Conservation (phyloP, 2,113 vertebrate species). For the Cavia porcellus region DNA sequence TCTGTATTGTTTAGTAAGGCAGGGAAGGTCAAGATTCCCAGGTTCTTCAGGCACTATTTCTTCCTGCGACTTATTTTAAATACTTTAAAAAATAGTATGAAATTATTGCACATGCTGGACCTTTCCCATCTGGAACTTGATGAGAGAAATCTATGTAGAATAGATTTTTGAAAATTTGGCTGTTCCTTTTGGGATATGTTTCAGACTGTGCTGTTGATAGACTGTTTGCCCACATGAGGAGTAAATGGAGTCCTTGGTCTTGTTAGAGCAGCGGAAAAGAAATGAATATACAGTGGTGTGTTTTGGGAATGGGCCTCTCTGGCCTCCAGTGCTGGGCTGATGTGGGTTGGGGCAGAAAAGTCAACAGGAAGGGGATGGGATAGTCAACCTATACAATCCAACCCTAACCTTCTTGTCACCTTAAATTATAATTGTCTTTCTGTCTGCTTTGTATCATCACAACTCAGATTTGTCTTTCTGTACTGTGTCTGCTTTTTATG, state of each 20-base stretch:
- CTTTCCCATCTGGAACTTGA: slow-evolving; percentile 1
- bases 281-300: not conserved
- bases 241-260: not conserved
- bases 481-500: not conserved
- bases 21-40: not conserved
- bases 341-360: not conserved
- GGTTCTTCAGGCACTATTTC: not conserved
- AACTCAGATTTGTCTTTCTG: slow-evolving; percentile 31
- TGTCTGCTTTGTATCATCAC: not conserved
- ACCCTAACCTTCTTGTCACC: not conserved
- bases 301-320: not conserved
- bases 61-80: slow-evolving; percentile 37
- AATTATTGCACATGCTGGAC: not conserved
- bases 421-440: not conserved
- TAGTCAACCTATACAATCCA: too few species aligned
- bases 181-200: not conserved
- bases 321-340: not conserved
- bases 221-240: not conserved
- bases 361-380: not conserved
- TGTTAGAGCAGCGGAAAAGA: not conserved
- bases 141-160: not conserved
- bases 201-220: slow-evolving; percentile 1
- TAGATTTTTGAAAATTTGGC: slow-evolving; percentile 51
- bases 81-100: slow-evolving; percentile 1
- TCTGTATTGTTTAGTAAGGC: slow-evolving; percentile 20